phyloP scores from a whole-genome alignment of 2,113 vertebrate species.

The Melanocharis versteri region DNA sequence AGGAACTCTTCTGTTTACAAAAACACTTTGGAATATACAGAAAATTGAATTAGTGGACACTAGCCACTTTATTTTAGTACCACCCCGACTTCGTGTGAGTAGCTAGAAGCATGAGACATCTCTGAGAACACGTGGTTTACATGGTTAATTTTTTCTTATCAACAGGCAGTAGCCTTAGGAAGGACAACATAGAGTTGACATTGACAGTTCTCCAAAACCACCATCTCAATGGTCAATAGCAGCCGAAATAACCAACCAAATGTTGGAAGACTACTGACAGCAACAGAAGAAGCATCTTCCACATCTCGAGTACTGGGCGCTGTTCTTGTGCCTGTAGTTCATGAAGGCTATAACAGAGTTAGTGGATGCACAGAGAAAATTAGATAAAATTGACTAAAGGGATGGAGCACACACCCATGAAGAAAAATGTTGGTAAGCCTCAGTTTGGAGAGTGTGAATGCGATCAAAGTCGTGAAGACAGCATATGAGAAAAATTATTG shows the following conservation, averaged over 20 bases:
- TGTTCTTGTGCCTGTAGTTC: neutral
- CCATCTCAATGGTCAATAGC: fast-evolving
- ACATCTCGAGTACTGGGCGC: fast-evolving
- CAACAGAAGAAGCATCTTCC: neutral
- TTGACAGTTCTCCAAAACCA: neutral
- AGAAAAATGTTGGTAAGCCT: neutral
- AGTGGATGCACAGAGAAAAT: neutral
- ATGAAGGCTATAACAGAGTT: fast-evolving
- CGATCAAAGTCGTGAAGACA: neutral
- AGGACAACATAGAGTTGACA: neutral
- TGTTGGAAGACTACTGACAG: neutral
- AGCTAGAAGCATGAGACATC: neutral
- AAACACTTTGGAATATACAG: neutral
- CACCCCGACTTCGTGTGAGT: neutral
- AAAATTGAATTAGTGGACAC: neutral
- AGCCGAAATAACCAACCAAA: neutral
- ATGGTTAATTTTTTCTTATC: neutral
- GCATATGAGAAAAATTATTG: neutral
- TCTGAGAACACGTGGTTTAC: neutral
- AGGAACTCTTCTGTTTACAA: neutral
- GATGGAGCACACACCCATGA: neutral
- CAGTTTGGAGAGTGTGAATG: neutral
- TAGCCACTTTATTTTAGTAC: neutral
- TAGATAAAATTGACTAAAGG: neutral
- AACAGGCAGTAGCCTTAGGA: neutral